phyloP scores from a whole-genome alignment of 2,888 invertebrate genomes.

The Philaethria dido region DNA sequence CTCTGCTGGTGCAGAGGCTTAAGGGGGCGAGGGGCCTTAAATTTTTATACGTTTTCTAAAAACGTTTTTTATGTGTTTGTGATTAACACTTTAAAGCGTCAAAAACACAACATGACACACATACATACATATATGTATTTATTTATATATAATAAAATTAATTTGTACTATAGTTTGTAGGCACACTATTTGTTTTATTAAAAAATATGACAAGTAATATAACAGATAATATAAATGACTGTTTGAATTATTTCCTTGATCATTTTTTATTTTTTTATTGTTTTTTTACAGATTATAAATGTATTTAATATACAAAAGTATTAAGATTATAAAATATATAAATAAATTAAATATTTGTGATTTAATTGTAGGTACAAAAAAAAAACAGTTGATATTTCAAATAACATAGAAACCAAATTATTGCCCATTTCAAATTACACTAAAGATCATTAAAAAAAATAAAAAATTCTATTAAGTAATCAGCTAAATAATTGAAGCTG shows the following conservation, averaged over 20 bases:
- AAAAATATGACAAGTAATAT: background rate
- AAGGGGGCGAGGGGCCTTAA: too few species aligned
- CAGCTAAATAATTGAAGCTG: too few species aligned
- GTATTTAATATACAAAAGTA: background rate
- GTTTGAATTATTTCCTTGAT: background rate
- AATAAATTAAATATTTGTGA: too few species aligned
- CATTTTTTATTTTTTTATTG: background rate
- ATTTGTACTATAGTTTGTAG: slow-evolving; percentile 36
- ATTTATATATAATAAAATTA: slow-evolving; percentile 26
- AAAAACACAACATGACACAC: background rate
- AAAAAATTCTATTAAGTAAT: too few species aligned
- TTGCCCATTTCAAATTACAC: too few species aligned
- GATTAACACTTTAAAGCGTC: too few species aligned
- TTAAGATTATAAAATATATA: too few species aligned
- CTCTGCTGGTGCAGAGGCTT: too few species aligned
- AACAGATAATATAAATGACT: slow-evolving; percentile 1
- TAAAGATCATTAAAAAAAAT: too few species aligned
- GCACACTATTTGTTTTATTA: slow-evolving; percentile 19
- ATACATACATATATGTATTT: background rate
- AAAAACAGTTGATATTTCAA: too few species aligned
- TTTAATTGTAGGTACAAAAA: too few species aligned
- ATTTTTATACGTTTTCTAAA: background rate
- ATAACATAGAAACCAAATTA: too few species aligned
- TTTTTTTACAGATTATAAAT: background rate
- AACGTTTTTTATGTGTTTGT: background rate